Evolutionary conservation across 2,113 vertebrate species (phyloP), one percentile per base, ranked within the genome.

Genomic region (Sylvilagus bachmani): DNA sequence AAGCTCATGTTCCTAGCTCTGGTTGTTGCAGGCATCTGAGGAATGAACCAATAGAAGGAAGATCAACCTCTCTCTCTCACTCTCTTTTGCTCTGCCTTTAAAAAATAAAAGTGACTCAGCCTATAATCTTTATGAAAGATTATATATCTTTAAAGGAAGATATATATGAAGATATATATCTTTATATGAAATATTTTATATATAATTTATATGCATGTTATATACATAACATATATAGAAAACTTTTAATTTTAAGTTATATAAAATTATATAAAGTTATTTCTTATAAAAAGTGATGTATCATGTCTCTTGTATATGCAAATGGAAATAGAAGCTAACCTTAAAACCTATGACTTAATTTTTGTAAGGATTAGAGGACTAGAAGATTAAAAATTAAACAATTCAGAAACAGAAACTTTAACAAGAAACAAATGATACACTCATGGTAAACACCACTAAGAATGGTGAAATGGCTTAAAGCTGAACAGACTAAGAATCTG

Each of bases 331-430:
- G 24, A 88, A 73, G 24, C 5, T 38, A 73, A 88, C 51, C 19
- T 36, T 61, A 81, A 90, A 85, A 86, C 75, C 58, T 88, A 53
- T 51, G 86, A 90, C n/a, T 93, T 91, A 66, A 55, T 61, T 84
- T 71, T 79, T 73, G 38, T 44, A 78, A 75, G 19, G 66, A 49
- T 9, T 92, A 29, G n/a, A 93, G 12, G 36, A 73, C 53, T 80
- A 80, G 86, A n/a, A 79, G 49, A 62, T 3, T 64, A 66, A 69
- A 12, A 58, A 66, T 75, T 75, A 58, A 17, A 81, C n/a, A 73
- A 93, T 81, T 86, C 64, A 90, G 55, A 73, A 67, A 81, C 1
- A 77, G 74, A 96, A 89, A 66, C 7, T 74, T 85, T 27, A 73
- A 73, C 55, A 87, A 87, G 33, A 86, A 71, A 61, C 55, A 84